Base-by-base conservation (phyloP, 2,113 vertebrate species). In the Hirundichthys speculiger region DNA sequence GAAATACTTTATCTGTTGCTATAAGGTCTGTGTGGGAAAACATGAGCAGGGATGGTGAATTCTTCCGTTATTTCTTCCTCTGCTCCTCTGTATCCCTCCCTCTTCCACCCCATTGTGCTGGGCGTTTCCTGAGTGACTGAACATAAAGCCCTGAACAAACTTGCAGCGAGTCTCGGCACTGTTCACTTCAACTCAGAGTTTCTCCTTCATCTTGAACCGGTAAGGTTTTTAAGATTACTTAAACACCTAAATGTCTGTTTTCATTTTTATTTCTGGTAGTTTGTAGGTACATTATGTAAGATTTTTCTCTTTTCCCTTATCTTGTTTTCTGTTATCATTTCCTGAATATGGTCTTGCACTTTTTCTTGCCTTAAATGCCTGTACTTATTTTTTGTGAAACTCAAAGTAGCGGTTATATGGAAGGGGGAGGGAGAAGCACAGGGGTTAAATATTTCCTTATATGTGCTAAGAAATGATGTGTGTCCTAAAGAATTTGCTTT, bases 51-150 rank as follows among this genome's bases (percentile, higher is more conserved):
- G 42, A 48, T 18, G 47, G 25, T 69, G 41, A 38, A 41, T 19
- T 27, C 20, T 40, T 22, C 19, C 6, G 7, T 25, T 18, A 41
- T 68, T 61, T 47, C 63, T 54, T 39, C 15, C 34, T 39, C 14
- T 10, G 27, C 22, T 12, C 45, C 4, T 19, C 27, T 50, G 0
- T 38, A 9, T n/a, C 69, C 45, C 58, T 63, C 81, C 65, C 53
- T 55, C 27, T 55, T 52, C 65, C 72, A 53, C 69, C 45, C 78
- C 49, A 11, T 3, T 30, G 15, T 11, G 46, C 20, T 59, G 85
- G 87, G 88, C 77, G 88, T 87, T 68, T 67, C 65, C 77, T 20
- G 1, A 10, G 55, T 15, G 16, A 27, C 41, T 79, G 77, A 8
- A 45, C 1, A 45, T 83, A 88, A 73, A 75, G 19, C 24, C 22